These are phyloP conservation scores for Mamestra brassicae DNA, from an alignment of 2,888 invertebrate species.

Conservation along the genomic window DNA sequence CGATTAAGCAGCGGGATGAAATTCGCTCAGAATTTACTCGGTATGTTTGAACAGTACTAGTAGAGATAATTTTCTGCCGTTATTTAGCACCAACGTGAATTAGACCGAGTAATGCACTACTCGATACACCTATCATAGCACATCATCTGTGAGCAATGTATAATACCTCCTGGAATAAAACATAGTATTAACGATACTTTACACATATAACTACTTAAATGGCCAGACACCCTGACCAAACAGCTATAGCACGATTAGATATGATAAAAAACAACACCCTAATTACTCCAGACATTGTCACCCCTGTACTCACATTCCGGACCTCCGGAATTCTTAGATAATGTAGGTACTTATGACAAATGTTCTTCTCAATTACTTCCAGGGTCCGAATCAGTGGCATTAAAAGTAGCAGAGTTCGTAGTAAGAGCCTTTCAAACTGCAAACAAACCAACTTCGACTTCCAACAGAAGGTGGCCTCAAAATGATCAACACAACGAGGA, in stretches of 20 bases:
- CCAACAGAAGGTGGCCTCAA: slow-evolving; percentile 67
- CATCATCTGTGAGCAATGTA: neutral
- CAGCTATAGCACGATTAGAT: neutral
- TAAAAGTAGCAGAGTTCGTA: slow-evolving; percentile 88
- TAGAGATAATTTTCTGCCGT: slow-evolving; percentile 20
- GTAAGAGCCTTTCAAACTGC: slow-evolving; percentile 84
- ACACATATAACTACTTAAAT: neutral
- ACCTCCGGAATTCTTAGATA: slow-evolving; percentile 12
- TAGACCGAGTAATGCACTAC: slow-evolving; percentile 29
- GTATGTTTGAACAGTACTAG: slow-evolving; percentile 71
- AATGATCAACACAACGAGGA: slow-evolving; percentile 68
- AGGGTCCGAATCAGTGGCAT: slow-evolving; percentile 87
- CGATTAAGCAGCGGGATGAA: slow-evolving; percentile 84
- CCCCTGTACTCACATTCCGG: neutral
- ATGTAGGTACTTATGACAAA: neutral
- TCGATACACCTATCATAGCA: slow-evolving; percentile 33
- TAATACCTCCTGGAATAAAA: neutral
- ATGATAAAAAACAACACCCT: neutral
- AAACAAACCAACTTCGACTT: slow-evolving; percentile 65
- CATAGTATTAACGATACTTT: neutral
- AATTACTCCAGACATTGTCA: slow-evolving; percentile 10
- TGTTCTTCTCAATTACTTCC: slow-evolving; percentile 28
- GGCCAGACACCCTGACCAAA: neutral
- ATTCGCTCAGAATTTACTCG: slow-evolving; percentile 85
- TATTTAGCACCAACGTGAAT: slow-evolving; percentile 20